phyloP scores from a whole-genome alignment of 2,888 invertebrate species.

The Phymatocera aterrima region DNA sequence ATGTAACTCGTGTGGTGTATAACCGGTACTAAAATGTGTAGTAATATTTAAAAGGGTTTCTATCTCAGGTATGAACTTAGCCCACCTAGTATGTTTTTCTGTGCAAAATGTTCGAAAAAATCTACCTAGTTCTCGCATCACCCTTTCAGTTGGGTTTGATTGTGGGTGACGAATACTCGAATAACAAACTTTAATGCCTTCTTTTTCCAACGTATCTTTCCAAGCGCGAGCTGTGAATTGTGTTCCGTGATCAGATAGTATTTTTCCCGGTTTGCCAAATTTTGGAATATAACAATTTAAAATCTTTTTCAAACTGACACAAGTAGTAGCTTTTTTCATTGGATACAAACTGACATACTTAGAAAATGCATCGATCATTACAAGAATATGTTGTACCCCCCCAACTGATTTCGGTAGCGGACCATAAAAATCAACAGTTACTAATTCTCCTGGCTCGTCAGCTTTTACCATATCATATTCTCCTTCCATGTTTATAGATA shows the following conservation, averaged over 20 bases:
- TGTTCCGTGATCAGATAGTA: conserved; percentile 49
- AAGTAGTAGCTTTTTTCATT: conserved; percentile 44
- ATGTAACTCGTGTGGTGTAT: conserved; percentile 49
- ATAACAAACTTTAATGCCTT: conserved; percentile 41
- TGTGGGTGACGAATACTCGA: conserved; percentile 54
- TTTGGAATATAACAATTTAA: conserved; percentile 46
- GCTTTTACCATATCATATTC: conserved; percentile 29
- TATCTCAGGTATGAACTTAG: conserved; percentile 48
- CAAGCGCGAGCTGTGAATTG: conserved; percentile 49
- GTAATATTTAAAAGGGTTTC: conserved; percentile 50
- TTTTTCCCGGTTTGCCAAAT: conserved; percentile 42
- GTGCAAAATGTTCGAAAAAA: conserved; percentile 52
- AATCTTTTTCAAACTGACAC: conserved; percentile 36
- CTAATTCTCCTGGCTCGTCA: conserved; percentile 32
- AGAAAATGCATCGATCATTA: conserved; percentile 45
- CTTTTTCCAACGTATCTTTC: conserved; percentile 32
- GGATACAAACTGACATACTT: conserved; percentile 47
- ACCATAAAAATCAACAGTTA: conserved; percentile 51
- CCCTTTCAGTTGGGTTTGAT: conserved; percentile 53
- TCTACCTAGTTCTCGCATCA: conserved; percentile 53
- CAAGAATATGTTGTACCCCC: conserved; percentile 44
- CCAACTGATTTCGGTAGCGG: conserved; percentile 46
- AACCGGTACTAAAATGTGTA: conserved; percentile 47
- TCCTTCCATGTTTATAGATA: conserved; percentile 23
- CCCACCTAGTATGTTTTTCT: conserved; percentile 50